phyloP scores from a whole-genome alignment of 2,888 invertebrate species.

The Apodemia hepburni region DNA sequence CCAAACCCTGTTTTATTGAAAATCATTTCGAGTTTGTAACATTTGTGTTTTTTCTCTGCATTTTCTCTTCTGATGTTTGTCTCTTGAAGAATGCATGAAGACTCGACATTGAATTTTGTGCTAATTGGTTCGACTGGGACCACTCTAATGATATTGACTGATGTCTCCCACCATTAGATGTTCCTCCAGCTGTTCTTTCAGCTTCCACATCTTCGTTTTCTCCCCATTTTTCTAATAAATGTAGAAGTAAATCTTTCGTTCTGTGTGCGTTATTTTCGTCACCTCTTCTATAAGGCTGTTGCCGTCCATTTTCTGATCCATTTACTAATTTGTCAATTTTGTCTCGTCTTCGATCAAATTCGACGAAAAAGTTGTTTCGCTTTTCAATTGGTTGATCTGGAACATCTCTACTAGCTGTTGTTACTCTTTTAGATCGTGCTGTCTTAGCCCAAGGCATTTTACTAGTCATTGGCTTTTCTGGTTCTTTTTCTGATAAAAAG shows the following conservation, averaged over 20 bases:
- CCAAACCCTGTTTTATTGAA: constrained; percentile 43
- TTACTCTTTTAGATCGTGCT: constrained; percentile 80
- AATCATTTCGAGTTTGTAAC: constrained; percentile 48
- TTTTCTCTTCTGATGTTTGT: constrained; percentile 75
- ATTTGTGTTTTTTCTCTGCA: constrained; percentile 60
- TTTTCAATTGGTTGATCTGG: constrained; percentile 82
- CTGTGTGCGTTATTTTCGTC: constrained; percentile 82
- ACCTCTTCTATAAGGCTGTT: constrained; percentile 68
- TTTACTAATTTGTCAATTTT: constrained; percentile 70
- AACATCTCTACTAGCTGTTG: constrained; percentile 85
- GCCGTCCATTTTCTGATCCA: constrained; percentile 61
- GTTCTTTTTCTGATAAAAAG: constrained; percentile 60
- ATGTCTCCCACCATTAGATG: constrained; percentile 72
- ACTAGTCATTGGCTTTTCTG: constrained; percentile 69
- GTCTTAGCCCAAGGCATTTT: constrained; percentile 78
- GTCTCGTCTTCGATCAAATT: constrained; percentile 68
- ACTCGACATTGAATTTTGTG: constrained; percentile 89
- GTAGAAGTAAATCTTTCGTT: constrained; percentile 88
- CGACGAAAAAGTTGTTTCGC: constrained; percentile 75
- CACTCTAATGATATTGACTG: constrained; percentile 89
- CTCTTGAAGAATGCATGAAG: constrained; percentile 89
- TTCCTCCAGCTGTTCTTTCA: constrained; percentile 75
- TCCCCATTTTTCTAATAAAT: constrained; percentile 89
- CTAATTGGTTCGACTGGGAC: constrained; percentile 86
- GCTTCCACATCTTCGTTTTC: constrained; percentile 74